These are phyloP conservation scores for Spisula subtruncata DNA, from an alignment of 2,888 invertebrate genomes.

Conservation along the genomic window DNA sequence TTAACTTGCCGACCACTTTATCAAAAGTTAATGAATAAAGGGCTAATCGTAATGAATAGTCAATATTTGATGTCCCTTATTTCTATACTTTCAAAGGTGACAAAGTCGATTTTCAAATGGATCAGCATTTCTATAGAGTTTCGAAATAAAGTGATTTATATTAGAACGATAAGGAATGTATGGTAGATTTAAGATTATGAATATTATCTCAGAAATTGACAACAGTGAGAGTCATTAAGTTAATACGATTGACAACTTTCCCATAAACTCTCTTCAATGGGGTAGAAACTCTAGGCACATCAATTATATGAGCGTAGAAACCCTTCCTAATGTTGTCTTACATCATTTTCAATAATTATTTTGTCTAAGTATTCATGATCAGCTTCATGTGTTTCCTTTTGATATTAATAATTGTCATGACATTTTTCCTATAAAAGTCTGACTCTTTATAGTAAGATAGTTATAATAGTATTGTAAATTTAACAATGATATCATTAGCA, in stretches of 20 bases:
- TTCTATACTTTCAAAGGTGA: slow-evolving; percentile 47
- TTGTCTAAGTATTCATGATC: no score
- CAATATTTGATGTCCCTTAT: slow-evolving; percentile 41
- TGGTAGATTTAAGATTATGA: slow-evolving; percentile 11
- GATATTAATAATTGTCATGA: no score
- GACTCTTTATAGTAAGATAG: no score
- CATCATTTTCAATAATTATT: no score
- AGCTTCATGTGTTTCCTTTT: no score
- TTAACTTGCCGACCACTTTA: slow-evolving; percentile 63
- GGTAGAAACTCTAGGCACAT: no score
- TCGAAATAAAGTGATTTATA: slow-evolving; percentile 42
- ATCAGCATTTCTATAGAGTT: slow-evolving; percentile 14
- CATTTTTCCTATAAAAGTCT: no score
- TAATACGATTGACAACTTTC: slow-evolving; percentile 13
- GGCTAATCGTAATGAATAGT: slow-evolving; percentile 29
- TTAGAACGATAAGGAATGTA: slow-evolving; percentile 23
- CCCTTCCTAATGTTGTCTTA: no score
- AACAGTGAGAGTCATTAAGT: background rate
- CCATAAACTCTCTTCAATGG: background rate
- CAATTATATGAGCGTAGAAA: no score
- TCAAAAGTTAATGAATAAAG: slow-evolving; percentile 54
- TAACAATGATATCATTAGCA: no score
- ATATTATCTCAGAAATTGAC: background rate
- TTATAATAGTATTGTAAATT: no score
- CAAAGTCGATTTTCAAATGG: slow-evolving; percentile 52